Conservation (phyloP, 2,113 vertebrate species). For the Sitta europaea region DNA sequence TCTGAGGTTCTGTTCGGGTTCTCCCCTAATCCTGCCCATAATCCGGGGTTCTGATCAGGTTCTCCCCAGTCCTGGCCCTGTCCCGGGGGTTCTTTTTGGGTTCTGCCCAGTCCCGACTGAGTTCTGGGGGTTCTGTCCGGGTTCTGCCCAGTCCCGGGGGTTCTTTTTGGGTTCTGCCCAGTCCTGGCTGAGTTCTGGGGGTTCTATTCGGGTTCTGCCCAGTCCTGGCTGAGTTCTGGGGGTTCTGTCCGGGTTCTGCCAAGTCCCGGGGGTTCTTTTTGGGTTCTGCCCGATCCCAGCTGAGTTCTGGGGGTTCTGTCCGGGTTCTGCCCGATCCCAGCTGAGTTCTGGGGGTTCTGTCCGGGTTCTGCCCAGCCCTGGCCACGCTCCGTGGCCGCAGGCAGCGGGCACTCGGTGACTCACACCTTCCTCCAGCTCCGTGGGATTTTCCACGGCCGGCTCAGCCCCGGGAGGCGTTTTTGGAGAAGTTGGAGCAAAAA, state of each 20-base stretch:
- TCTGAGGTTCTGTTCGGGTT: background rate
- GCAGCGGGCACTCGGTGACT: background rate
- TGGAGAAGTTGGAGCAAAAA: background rate
- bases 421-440: background rate
- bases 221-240: background rate
- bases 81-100: accelerated
- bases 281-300: accelerated
- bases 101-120: background rate
- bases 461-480: background rate
- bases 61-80: background rate
- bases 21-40: too few species aligned
- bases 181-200: accelerated
- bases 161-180: background rate
- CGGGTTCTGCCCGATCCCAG: background rate
- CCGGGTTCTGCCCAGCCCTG: background rate
- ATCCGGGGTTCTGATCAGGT: background rate
- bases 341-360: background rate
- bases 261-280: background rate
- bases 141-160: background rate
- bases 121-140: too few species aligned
- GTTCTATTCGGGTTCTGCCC: background rate
- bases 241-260: background rate
- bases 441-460: background rate
- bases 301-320: background rate
- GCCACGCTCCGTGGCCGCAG: accelerated